phyloP scores from a whole-genome alignment of 2,113 vertebrate species.

The Smithornis capensis region DNA sequence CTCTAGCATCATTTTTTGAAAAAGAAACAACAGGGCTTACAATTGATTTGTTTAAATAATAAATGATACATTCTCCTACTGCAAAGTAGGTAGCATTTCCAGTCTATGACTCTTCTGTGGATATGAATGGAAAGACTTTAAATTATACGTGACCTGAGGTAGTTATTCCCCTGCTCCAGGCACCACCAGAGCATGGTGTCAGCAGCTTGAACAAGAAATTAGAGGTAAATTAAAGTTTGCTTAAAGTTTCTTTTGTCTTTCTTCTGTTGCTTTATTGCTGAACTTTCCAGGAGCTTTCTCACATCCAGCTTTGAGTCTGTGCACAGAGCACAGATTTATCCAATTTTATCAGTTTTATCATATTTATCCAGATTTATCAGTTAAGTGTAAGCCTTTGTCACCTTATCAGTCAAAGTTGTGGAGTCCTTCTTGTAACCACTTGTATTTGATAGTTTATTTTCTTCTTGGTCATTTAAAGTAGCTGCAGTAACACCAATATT shows the following conservation, averaged over 20 bases:
- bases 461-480: background rate
- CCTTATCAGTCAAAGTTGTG: background rate
- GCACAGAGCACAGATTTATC: background rate
- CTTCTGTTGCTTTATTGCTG: background rate
- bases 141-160: background rate
- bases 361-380: background rate
- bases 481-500: background rate
- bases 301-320: background rate
- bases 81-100: background rate
- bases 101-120: background rate
- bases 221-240: background rate
- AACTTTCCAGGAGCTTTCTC: background rate
- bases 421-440: background rate
- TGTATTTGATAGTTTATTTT: background rate
- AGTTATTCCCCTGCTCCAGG: background rate
- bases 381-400: background rate
- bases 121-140: background rate
- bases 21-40: constrained; percentile 1
- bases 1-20: constrained; percentile 22
- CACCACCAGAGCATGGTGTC: background rate
- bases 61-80: background rate
- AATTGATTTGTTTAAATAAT: constrained; percentile 42
- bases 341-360: background rate
- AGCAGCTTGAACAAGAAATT: background rate
- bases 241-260: background rate